These are phyloP conservation scores for Rambutsinella grinnellia DNA, from an alignment of 2,888 invertebrate genomes.

Conservation along the genomic window DNA sequence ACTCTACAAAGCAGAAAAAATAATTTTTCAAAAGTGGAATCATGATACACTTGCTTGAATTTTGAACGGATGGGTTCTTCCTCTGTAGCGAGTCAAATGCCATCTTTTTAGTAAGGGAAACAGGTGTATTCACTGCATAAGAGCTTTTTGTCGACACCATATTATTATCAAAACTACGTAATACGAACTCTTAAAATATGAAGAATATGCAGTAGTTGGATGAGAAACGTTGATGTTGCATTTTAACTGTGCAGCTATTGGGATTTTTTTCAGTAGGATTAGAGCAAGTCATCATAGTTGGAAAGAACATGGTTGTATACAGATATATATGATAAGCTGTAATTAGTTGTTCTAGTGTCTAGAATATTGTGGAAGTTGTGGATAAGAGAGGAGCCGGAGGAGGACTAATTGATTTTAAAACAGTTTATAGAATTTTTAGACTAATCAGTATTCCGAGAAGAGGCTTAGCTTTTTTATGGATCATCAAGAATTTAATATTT, in stretches of 20 bases:
- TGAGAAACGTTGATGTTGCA: neutral
- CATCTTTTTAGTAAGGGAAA: constrained; percentile 40
- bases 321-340: no score
- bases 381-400: no score
- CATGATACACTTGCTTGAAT: constrained; percentile 51
- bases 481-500: neutral
- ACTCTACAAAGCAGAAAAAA: neutral
- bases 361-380: no score
- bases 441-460: no score
- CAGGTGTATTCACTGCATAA: constrained; percentile 39
- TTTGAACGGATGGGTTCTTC: constrained; percentile 50
- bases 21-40: constrained; percentile 11
- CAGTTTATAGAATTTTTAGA: no score
- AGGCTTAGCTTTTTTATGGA: neutral
- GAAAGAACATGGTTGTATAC: no score
- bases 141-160: constrained; percentile 6
- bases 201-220: neutral
- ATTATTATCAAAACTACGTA: no score
- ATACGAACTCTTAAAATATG: neutral
- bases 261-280: neutral
- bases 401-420: no score
- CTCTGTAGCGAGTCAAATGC: constrained; percentile 36
- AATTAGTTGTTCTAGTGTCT: no score
- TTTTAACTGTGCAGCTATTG: constrained; percentile 1
- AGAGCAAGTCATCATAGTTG: constrained; percentile 26